phyloP scores from a whole-genome alignment of 2,888 invertebrate species.

The Escarpia spicata region DNA sequence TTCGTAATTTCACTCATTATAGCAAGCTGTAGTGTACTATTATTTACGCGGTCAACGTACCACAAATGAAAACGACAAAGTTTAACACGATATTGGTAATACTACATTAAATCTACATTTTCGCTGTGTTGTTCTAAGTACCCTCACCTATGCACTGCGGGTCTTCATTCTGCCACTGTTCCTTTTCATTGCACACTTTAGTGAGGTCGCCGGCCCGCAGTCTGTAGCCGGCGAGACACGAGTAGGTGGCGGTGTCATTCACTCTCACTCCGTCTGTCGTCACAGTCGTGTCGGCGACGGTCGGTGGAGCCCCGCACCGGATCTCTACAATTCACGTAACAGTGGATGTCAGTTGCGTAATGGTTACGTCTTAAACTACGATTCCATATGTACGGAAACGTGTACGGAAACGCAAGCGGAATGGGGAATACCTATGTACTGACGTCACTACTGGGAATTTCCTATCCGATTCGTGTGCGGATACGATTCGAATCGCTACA shows the following conservation, averaged over 20 bases:
- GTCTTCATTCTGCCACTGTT: not conserved
- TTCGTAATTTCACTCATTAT: too few relatives aligned
- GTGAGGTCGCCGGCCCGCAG: not conserved
- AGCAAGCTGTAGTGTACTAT: too few relatives aligned
- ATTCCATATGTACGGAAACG: too few relatives aligned
- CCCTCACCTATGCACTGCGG: not conserved
- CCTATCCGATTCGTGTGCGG: too few relatives aligned
- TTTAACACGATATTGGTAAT: too few relatives aligned
- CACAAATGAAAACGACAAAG: too few relatives aligned
- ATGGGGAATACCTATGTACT: too few relatives aligned
- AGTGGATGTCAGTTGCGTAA: not conserved
- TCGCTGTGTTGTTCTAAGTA: not conserved
- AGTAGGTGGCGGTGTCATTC: not conserved
- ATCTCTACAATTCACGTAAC: not conserved
- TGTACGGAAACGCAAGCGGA: too few relatives aligned
- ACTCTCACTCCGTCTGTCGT: constrained; percentile 9
- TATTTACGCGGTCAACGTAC: too few relatives aligned
- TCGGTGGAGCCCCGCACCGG: not conserved
- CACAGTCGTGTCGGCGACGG: not conserved
- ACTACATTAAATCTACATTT: too few relatives aligned
- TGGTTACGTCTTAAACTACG: not conserved
- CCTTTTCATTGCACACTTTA: not conserved
- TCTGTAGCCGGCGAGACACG: not conserved
- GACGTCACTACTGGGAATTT: too few relatives aligned
- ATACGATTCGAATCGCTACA: too few relatives aligned